Evolutionary conservation across 2,113 vertebrate species (phyloP), one percentile per base, ranked within the genome.

Genomic region (Melanerpes aurifrons): DNA sequence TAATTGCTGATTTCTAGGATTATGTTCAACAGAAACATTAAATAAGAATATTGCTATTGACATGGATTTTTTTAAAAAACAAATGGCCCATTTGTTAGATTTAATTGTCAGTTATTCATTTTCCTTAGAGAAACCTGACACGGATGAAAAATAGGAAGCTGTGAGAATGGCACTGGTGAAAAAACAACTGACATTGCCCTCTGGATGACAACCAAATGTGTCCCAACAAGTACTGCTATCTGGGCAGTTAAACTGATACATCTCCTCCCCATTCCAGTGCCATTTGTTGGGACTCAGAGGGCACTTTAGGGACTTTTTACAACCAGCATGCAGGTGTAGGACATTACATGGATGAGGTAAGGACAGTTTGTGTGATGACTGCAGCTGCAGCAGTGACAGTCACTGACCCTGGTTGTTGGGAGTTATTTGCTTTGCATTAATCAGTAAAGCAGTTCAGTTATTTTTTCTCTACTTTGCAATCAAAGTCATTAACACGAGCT

Each of bases 401-500:
- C 94, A 89, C 95, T 96, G 96, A 96, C 94, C 82, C 91, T 74
- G 54, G 75, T 14, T 73, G 64, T 77, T 87, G 68, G 91, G 95
- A 91, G 92, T 95, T 94, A 93, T 77, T 94, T 95, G 78, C 75
- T 93, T 89, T 89, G 78, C 89, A 95, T 94, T 93, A 95, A 95
- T 93, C 12, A 5, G 85, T 72, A 82, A 89, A 94, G 68, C 75
- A 89, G 85, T 91, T 82, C 85, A 94, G 74, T 87, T 92, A 94
- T n/a, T 95, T 95, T 94, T 91, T 92, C 85, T 78, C 72, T 66
- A 85, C 31, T 95, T 82, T 87, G 37, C 75, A 92, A 57, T 91
- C 85, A 68, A 91, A 77, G 87, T 82, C 85, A 89, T 89, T 89
- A 87, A 87, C 82, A 87, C 25, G 57, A 86, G 84, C 68, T 92